These are phyloP conservation scores for Athetis lepigone DNA, from an alignment of 2,888 invertebrate genomes.

Conservation along the genomic window DNA sequence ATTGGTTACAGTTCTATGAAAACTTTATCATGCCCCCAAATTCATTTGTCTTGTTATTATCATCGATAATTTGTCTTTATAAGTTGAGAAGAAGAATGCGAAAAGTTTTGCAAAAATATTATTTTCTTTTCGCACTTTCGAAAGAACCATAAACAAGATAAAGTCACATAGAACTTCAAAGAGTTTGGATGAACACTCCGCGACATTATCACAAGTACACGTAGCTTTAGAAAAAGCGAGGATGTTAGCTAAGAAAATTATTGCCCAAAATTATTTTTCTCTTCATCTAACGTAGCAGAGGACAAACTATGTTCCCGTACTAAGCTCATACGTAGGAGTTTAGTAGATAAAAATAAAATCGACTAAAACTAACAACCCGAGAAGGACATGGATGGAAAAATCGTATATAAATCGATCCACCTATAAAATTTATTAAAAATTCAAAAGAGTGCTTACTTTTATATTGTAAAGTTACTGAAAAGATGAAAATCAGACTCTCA, in stretches of 20 bases:
- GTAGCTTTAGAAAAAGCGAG: conserved; percentile 45
- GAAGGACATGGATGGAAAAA: conserved; percentile 62
- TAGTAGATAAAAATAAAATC: conserved; percentile 43
- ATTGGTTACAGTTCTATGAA: conserved; percentile 29
- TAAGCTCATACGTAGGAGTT: conserved; percentile 62
- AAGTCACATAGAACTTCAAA: conserved; percentile 30
- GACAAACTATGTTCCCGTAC: conserved; percentile 60
- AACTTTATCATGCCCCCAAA: conserved; percentile 4
- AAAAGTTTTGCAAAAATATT: background rate
- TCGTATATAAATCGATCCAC: conserved; percentile 57
- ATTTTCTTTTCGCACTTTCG: conserved; percentile 15
- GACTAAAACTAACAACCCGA: conserved; percentile 64
- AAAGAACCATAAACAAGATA: background rate
- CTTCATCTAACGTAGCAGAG: conserved; percentile 36
- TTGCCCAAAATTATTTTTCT: conserved; percentile 30
- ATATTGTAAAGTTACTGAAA: conserved; percentile 66
- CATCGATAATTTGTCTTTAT: too few species aligned
- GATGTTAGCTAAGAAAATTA: conserved; percentile 40
- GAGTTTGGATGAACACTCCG: conserved; percentile 39
- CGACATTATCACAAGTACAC: conserved; percentile 32
- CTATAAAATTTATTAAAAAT: conserved; percentile 65
- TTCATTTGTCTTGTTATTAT: background rate
- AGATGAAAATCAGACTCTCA: conserved; percentile 74
- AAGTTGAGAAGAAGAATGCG: background rate
- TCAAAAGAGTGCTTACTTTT: conserved; percentile 65